Evolutionary conservation across 2,888 invertebrate genomes (phyloP), one percentile per base, ranked within the genome.

Genomic region (Orthosia cruda): DNA sequence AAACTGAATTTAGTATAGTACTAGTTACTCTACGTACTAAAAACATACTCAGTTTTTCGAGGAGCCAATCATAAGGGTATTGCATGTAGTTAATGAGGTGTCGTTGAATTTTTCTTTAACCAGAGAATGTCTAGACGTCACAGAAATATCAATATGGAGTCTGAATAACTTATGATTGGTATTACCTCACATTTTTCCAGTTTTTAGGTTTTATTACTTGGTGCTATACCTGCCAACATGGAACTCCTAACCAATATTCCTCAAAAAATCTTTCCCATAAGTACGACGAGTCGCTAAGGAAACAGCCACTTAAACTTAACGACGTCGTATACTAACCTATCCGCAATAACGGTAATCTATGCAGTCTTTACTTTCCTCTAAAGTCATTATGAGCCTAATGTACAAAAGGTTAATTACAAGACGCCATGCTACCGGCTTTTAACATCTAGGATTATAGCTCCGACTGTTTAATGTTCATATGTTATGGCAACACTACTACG

Each of bases 381-480:
- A 89, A 85, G 81, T 87, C 90, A 89, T 91, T 90, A 87, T 82
- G 74, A 70, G 80, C 85, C 87, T 85, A 87, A 89, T 88, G 88
- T 84, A 86, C 85, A 89, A 87, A 86, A 88, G 85, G 88, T 89
- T 91, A 91, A 91, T 91, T 91, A 90, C 86, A 77, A 65, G 71
- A 86, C 73, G 83, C 82, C 77, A 86, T 84, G 87, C 80, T 88
- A 81, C 86, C 80, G 84, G 85, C 87, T 82, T 86, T 90, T 85
- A 87, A 83, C 85, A 83, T 87, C 85, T 82, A 82, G 58, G 84
- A 86, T 83, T 83, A 78, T 71, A 81, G 83, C 84, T 85, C 86
- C 87, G 84, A 87, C 80, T 89, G 76, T 72, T 71, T 87, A 87
- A 88, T 83, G 88, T 84, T 82, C 68, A 66, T 84, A 74, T 80